These are phyloP conservation scores for Drosophila vallismaia DNA, from an alignment of 2,888 invertebrate genomes.

Conservation along the genomic window DNA sequence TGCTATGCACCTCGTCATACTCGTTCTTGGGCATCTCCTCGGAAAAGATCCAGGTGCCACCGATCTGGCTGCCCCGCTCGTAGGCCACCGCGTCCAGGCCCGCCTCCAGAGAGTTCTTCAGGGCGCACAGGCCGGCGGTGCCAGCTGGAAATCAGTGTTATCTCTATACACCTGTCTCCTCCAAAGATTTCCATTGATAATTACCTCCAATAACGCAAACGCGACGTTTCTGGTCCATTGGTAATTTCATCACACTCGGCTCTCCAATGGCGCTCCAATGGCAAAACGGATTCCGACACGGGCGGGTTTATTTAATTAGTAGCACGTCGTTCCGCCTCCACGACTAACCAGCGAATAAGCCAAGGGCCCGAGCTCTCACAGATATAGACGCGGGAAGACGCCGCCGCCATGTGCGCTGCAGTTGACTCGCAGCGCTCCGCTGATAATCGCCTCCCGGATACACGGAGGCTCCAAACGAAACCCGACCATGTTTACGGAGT, in stretches of 20 bases:
- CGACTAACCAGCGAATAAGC: conserved; percentile 34
- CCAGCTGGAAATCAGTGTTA: conserved; percentile 86
- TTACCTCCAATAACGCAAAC: conserved; percentile 89
- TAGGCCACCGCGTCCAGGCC: conserved; percentile 87
- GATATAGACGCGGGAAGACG: conserved; percentile 31
- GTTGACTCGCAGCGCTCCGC: neutral
- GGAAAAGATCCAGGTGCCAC: conserved; percentile 97
- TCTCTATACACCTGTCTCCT: too few relatives aligned
- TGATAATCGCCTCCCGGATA: conserved; percentile 14
- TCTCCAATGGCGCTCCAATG: neutral
- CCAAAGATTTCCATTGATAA: too few relatives aligned
- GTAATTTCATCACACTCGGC: conserved; percentile 49
- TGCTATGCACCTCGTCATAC: conserved; percentile 93
- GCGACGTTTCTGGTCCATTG: conserved; percentile 63
- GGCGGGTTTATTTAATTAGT: neutral
- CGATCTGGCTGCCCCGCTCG: conserved; percentile 90
- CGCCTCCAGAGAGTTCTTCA: conserved; percentile 87
- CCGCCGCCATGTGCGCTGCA: conserved; percentile 27
- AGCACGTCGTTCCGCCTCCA: conserved; percentile 31
- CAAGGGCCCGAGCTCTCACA: conserved; percentile 33
- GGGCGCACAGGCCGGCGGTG: conserved; percentile 93
- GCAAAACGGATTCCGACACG: neutral
- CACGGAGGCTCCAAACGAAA: neutral
- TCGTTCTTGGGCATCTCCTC: conserved; percentile 89
- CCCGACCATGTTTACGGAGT: neutral